Conservation (phyloP, 2,888 invertebrate genomes). For the Pecten maximus region DNA sequence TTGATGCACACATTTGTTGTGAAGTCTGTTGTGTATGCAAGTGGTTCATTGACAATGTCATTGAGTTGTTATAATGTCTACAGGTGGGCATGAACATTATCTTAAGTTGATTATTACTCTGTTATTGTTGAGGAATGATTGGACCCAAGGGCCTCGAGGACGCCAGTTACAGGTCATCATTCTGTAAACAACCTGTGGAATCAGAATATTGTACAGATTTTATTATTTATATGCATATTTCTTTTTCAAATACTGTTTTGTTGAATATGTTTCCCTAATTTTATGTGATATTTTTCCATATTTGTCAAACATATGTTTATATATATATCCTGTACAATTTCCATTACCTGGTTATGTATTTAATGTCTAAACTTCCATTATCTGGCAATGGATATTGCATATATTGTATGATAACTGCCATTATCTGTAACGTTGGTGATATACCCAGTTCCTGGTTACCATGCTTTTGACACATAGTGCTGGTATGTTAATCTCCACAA, state of each 20-base stretch:
- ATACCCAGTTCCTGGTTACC: not conserved
- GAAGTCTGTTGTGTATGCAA: constrained; percentile 13
- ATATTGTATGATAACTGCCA: not conserved
- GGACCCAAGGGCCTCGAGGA: not conserved
- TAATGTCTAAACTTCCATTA: not conserved
- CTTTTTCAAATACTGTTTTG: not conserved
- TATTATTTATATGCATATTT: constrained; percentile 31
- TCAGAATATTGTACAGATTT: constrained; percentile 27
- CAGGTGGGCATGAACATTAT: not conserved
- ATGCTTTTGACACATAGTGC: not conserved
- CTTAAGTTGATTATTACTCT: not conserved
- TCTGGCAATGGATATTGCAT: not conserved
- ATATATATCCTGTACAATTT: constrained; percentile 7
- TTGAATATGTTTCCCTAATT: constrained; percentile 28
- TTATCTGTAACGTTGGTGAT: not conserved
- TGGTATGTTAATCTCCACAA: not conserved
- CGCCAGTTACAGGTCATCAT: not conserved
- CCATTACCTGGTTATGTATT: not conserved
- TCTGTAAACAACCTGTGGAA: not conserved
- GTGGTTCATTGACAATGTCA: not conserved
- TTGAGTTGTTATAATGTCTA: not conserved
- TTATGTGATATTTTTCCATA: constrained; percentile 27
- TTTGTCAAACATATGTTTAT: constrained; percentile 23
- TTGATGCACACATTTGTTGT: constrained; percentile 27
- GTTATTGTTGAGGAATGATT: constrained; percentile 27